Evolutionary conservation across 2,888 invertebrate genomes (phyloP).

Genomic region (Cantharis rustica): DNA sequence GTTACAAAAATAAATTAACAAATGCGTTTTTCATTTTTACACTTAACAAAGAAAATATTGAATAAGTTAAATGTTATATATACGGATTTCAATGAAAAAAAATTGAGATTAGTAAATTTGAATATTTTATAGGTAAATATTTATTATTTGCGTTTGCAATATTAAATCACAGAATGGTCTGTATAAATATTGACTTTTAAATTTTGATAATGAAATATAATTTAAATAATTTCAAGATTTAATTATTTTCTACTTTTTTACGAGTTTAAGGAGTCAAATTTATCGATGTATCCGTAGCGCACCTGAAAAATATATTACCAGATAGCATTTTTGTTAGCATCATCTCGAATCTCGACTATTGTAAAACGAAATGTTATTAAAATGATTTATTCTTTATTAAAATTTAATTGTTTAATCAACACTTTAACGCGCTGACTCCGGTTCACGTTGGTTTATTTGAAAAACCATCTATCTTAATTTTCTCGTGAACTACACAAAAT

Average conservation of each 20-base stretch:
- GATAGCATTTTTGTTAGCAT: too few species aligned
- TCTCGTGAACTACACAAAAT: too few species aligned
- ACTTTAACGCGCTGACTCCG: too few species aligned
- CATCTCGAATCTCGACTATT: too few species aligned
- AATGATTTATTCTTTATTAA: too few species aligned
- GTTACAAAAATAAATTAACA: background rate
- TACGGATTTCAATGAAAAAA: background rate
- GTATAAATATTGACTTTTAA: background rate
- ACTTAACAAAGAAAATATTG: background rate
- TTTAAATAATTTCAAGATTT: background rate
- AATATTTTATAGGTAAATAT: background rate
- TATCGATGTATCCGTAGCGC: background rate
- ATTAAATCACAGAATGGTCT: background rate
- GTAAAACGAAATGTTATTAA: too few species aligned
- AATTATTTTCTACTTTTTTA: background rate
- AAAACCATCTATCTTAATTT: too few species aligned
- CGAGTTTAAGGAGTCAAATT: background rate
- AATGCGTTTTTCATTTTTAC: background rate
- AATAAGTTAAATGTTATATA: background rate
- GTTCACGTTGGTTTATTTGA: too few species aligned
- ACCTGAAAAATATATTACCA: too few species aligned
- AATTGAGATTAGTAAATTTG: background rate
- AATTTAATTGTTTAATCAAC: too few species aligned
- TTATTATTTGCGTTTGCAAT: background rate
- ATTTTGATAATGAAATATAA: background rate